Evolutionary conservation across 1,140 invertebrate species (phyloP).

Genomic region (Bradynema listronoti): DNA sequence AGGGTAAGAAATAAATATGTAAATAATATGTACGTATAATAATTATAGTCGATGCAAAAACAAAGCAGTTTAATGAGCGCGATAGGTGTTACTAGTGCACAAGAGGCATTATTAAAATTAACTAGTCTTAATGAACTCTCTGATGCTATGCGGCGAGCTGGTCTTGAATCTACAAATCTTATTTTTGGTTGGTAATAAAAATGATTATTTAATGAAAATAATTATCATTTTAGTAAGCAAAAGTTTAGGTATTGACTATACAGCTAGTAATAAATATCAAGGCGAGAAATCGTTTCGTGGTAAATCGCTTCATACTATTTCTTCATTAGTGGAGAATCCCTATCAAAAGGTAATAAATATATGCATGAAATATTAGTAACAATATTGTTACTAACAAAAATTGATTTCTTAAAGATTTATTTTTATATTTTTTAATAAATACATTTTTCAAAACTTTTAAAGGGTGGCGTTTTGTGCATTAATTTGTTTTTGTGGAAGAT

Average conservation of each 20-base stretch:
- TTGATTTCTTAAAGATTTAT: no score
- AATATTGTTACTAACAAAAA: no score
- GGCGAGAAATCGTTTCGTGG: conserved; percentile 61
- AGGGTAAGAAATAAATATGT: no score
- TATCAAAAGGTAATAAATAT: conserved; percentile 58
- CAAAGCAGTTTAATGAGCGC: conserved; percentile 35
- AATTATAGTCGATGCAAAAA: conserved; percentile 38
- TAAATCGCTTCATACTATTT: conserved; percentile 59
- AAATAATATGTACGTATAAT: no score
- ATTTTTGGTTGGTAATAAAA: conserved; percentile 56
- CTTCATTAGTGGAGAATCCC: conserved; percentile 54
- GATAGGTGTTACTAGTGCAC: conserved; percentile 50
- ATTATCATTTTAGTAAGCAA: no score
- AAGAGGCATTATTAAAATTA: conserved; percentile 51
- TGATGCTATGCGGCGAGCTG: conserved; percentile 54
- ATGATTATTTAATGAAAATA: no score
- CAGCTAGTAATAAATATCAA: conserved; percentile 64
- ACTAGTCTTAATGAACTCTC: conserved; percentile 47
- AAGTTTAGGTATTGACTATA: conserved; percentile 63
- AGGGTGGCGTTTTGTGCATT: no score
- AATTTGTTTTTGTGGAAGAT: no score
- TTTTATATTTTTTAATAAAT: no score
- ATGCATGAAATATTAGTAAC: no score
- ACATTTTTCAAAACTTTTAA: no score
- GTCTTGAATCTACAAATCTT: conserved; percentile 50